Base-by-base conservation (phyloP, 2,888 invertebrate genomes). In the Seira musarum region DNA sequence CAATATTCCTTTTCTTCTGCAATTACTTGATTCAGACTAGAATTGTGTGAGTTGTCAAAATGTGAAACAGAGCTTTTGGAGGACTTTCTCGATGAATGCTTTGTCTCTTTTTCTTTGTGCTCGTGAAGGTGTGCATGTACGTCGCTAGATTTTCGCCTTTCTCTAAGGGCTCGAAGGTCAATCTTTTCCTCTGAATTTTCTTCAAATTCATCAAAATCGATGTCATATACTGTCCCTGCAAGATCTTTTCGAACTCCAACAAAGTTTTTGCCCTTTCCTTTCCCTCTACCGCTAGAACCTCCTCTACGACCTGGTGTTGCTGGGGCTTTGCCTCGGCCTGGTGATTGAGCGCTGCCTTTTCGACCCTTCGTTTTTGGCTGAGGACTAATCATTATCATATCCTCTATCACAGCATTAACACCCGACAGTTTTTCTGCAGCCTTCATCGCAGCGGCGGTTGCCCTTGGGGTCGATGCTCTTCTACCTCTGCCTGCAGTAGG, bases 211-310 rank as follows among this genome's bases (percentile, higher is more conserved):
- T 96, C 95, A 83, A 95, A 94, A 88, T 95, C 93, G 84, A 94
- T 92, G 88, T 94, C 96, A 87, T 95, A 96, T 1, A 96, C 96
- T 1, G 96, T 96, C 8, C 96, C 88, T 24, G 86, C 87, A 35
- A 88, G 83, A 75, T 87, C 87, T 65, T 87, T 88, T 6, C 85
- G 61, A 0, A 83, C 80, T 0, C 82, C 84, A 21, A 84, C 81
- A 13, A 85, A 30, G 21, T 81, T 80, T 77, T 84, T 88, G 1
- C 90, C 90, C 57, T 90, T 88, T 1, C 90, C 90, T 84, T 89
- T 87, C 1, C 91, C 90, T 17, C 91, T 90, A 70, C 91, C 90
- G 17, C 91, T 89, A 78, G 90, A 89, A 66, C 89, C 8, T 70
- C 83, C 3, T 84, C 76, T 8, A 73, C 80, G 17, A 15, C 69